These are phyloP conservation scores for Falco rusticolus DNA, from an alignment of 2,797 vertebrate genomes.

Conservation along the genomic window DNA sequence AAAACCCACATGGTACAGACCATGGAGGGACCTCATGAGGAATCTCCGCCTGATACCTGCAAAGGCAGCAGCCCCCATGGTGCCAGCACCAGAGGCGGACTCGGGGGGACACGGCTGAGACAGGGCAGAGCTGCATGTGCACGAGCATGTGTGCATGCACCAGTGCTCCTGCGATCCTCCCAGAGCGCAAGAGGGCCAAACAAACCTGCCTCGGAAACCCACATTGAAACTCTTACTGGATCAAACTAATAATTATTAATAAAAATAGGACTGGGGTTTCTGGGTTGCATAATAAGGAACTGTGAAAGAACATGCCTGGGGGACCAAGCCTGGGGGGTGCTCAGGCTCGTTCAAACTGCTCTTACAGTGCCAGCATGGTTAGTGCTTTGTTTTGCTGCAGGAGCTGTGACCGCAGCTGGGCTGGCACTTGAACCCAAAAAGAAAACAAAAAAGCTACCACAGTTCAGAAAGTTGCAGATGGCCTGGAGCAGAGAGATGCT, in stretches of 20 bases:
- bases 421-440: not conserved
- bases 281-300: not conserved
- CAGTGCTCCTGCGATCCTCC: not conserved
- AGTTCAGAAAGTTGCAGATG: not conserved
- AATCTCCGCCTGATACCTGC: not conserved
- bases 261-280: not conserved
- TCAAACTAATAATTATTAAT: not conserved
- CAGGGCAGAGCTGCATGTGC: not conserved
- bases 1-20: accelerated
- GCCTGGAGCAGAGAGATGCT: not conserved
- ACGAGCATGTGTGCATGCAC: accelerated
- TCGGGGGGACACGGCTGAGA: not conserved
- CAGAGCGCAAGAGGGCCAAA: not conserved
- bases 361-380: accelerated
- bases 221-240: not conserved
- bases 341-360: accelerated
- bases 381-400: not conserved
- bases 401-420: not conserved
- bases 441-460: not conserved
- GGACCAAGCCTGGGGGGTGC: not conserved
- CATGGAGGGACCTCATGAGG: not conserved
- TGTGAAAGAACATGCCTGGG: not conserved
- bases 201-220: not conserved
- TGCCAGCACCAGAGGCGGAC: not conserved
- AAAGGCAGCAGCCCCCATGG: not conserved